Conservation (phyloP, 2,888 invertebrate species). For the Acrobasis consociella region DNA sequence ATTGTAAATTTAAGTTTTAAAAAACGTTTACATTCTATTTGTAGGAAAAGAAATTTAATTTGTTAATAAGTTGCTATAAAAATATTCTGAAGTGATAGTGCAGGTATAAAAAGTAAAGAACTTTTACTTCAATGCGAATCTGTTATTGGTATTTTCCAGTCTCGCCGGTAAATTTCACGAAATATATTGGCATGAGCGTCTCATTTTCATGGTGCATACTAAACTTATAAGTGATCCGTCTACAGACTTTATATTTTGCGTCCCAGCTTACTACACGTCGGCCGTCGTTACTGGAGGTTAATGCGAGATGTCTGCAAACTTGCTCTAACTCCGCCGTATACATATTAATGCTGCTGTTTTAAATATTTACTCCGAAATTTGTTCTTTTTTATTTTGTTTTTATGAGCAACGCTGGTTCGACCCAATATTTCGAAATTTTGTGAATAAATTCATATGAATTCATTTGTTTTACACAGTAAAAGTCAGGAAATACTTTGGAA, state of each 20-base stretch:
- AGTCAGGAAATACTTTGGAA: too few relatives aligned
- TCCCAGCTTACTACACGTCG: background rate
- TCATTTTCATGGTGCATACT: background rate
- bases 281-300: background rate
- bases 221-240: background rate
- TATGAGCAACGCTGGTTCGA: background rate
- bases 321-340: background rate
- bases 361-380: background rate
- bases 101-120: too few relatives aligned
- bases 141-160: too few relatives aligned
- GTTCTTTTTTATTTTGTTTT: background rate
- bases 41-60: too few relatives aligned
- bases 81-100: too few relatives aligned
- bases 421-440: background rate
- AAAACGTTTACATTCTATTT: too few relatives aligned
- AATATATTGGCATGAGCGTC: background rate
- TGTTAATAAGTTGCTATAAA: too few relatives aligned
- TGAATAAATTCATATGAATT: too few relatives aligned
- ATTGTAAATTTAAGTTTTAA: too few relatives aligned
- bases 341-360: conserved; percentile 2
- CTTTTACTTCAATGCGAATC: too few relatives aligned
- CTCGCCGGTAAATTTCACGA: background rate
- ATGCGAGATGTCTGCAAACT: conserved; percentile 6
- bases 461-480: too few relatives aligned
- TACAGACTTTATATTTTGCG: background rate